Conservation (phyloP, 2,888 invertebrate genomes). For the Trichogramma dendrolimi region DNA sequence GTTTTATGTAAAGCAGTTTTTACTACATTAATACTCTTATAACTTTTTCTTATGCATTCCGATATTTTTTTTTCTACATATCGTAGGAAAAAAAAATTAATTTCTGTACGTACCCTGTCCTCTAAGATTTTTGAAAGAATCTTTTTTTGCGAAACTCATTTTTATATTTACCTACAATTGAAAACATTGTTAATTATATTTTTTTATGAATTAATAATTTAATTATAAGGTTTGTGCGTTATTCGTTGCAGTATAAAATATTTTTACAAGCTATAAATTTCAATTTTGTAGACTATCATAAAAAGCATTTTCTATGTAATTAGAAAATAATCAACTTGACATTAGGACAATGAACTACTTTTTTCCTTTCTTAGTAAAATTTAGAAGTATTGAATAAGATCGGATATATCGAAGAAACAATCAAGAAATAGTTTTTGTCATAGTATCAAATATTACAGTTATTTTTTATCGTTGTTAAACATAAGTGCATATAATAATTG, state of each 20-base stretch:
- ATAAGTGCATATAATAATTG: slow-evolving; percentile 17
- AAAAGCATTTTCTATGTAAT: no score
- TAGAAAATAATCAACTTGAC: no score
- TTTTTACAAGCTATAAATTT: no score
- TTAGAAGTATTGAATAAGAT: no score
- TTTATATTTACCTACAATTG: slow-evolving; percentile 26
- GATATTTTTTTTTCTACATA: neutral
- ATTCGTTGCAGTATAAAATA: no score
- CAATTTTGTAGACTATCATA: no score
- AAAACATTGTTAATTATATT: slow-evolving; percentile 31
- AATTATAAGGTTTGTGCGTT: no score
- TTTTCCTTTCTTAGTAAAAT: no score
- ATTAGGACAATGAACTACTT: no score
- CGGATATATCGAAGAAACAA: neutral
- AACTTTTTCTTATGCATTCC: neutral
- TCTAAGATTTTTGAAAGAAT: slow-evolving; percentile 20
- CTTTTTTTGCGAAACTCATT: slow-evolving; percentile 27
- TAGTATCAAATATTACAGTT: slow-evolving; percentile 9
- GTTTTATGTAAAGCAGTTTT: slow-evolving; percentile 7
- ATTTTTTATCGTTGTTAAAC: slow-evolving; percentile 25
- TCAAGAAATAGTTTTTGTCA: slow-evolving; percentile 3
- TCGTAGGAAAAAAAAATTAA: slow-evolving; percentile 15
- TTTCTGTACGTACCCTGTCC: slow-evolving; percentile 15
- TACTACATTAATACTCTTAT: neutral
- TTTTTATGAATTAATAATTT: slow-evolving; percentile 10